Evolutionary conservation across 2,113 vertebrate species (phyloP).

Genomic region (Sinocyclocheilus anshuiensis): DNA sequence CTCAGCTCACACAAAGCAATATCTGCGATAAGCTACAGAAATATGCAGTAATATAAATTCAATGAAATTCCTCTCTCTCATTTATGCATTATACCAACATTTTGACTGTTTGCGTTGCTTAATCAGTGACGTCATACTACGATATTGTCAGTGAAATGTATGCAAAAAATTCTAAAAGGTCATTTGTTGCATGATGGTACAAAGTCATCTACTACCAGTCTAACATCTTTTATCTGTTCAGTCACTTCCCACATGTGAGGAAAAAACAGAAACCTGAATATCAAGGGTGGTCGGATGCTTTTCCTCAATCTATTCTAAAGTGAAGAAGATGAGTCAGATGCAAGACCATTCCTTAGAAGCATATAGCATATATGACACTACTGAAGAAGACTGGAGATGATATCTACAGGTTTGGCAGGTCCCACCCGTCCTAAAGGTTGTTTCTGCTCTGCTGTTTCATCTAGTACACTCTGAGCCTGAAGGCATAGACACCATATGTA

Average conservation of each 20-base stretch:
- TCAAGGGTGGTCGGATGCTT: conserved; percentile 2
- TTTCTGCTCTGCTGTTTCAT: conserved; percentile 15
- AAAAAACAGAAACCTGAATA: conserved; percentile 10
- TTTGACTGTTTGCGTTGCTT: background rate
- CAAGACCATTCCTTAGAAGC: background rate
- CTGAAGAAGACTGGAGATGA: conserved; percentile 4
- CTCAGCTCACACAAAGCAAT: too few relatives aligned
- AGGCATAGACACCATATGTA: background rate
- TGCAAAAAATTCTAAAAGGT: background rate
- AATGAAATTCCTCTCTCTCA: background rate
- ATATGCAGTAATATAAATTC: too few relatives aligned
- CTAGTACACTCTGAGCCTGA: background rate
- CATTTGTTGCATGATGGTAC: too few relatives aligned
- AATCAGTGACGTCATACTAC: background rate
- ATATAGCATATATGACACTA: background rate
- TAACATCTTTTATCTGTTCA: conserved; percentile 12
- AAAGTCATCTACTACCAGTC: background rate
- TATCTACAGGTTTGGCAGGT: conserved; percentile 45
- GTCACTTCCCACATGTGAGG: background rate
- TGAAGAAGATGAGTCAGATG: conserved; percentile 22
- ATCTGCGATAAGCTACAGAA: too few relatives aligned
- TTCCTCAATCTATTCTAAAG: background rate
- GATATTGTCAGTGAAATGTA: background rate
- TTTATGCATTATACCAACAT: background rate
- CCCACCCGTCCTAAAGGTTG: conserved; percentile 41